These are phyloP conservation scores for Caerostris darwini DNA, from an alignment of 1,140 invertebrate genomes.

Conservation along the genomic window DNA sequence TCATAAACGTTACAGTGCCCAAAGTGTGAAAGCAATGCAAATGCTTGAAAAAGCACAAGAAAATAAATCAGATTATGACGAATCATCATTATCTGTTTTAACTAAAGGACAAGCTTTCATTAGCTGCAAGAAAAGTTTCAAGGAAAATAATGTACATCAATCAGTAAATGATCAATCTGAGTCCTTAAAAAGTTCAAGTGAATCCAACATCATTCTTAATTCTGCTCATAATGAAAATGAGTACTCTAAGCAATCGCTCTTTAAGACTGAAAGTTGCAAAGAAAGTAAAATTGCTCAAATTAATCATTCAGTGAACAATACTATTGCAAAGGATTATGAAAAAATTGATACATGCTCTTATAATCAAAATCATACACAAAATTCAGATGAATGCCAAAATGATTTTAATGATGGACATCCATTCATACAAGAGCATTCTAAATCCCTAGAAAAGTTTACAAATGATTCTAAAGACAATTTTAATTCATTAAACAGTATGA, in stretches of 20 bases:
- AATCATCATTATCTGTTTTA: neutral
- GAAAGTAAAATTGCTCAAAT: neutral
- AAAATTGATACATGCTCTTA: neutral
- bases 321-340: neutral
- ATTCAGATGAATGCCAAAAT: no score
- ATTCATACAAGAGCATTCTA: no score
- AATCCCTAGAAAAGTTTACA: no score
- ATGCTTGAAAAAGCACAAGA: neutral
- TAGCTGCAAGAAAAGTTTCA: neutral
- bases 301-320: neutral
- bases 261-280: neutral
- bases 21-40: conserved; percentile 22
- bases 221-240: no score
- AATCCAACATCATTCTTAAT: no score
- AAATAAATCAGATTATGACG: neutral
- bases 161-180: no score
- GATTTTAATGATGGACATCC: no score
- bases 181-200: no score
- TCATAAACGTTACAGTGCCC: conserved; percentile 77
- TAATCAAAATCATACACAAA: neutral
- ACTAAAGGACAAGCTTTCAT: neutral
- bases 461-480: no score
- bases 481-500: no score
- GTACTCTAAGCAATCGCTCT: no score
- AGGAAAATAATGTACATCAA: neutral